These are phyloP conservation scores for Platysteira castanea DNA, from an alignment of 2,113 vertebrate species.

Conservation along the genomic window DNA sequence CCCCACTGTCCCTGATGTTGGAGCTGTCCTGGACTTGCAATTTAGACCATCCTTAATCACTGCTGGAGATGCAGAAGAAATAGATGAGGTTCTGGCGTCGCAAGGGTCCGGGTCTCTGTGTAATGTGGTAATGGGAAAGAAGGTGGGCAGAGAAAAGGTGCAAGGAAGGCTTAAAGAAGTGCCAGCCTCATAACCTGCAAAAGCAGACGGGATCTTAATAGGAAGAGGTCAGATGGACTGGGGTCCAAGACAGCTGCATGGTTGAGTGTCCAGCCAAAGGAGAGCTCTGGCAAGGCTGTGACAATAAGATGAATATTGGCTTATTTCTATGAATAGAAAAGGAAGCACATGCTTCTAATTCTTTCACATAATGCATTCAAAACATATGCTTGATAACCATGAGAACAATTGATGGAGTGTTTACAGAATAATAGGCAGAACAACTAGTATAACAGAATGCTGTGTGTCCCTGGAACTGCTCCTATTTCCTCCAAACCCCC, in stretches of 20 bases:
- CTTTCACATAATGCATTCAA: background rate
- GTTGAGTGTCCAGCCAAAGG: background rate
- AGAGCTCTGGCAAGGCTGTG: background rate
- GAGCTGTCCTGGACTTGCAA: background rate
- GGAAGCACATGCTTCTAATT: background rate
- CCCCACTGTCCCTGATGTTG: background rate
- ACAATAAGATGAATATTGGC: background rate
- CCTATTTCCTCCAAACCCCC: background rate
- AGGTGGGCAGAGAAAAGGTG: background rate
- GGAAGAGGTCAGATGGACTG: background rate
- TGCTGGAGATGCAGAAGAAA: background rate
- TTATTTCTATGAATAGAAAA: background rate
- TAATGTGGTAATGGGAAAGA: background rate
- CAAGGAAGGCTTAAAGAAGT: background rate
- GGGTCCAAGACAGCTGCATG: background rate
- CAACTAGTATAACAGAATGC: background rate
- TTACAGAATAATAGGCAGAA: constrained; percentile 22
- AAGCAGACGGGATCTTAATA: background rate
- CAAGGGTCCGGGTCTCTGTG: background rate
- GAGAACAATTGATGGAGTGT: background rate
- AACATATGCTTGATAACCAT: constrained; percentile 4
- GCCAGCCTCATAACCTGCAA: background rate
- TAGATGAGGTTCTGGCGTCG: background rate
- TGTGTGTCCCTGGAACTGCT: constrained; percentile 1
- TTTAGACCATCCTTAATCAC: background rate